phyloP scores from a whole-genome alignment of 2,113 vertebrate genomes.

The Mystacornis crossleyi region DNA sequence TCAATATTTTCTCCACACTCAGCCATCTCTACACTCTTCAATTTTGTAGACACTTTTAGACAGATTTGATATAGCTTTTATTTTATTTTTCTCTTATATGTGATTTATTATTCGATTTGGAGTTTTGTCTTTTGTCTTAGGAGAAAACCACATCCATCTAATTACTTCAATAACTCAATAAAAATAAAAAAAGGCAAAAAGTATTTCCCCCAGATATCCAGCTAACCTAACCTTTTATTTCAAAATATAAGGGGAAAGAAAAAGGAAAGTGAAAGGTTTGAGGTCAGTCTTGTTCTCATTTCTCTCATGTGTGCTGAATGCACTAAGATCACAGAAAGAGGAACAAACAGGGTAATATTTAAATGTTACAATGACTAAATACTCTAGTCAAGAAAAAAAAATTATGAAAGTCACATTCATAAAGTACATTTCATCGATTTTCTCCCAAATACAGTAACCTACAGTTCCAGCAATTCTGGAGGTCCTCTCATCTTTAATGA shows the following conservation, averaged over 20 bases:
- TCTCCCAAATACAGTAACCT: neutral
- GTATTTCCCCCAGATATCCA: neutral
- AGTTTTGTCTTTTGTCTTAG: slow-evolving; percentile 16
- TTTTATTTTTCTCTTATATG: slow-evolving; percentile 48
- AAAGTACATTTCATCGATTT: neutral
- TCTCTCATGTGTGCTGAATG: no score
- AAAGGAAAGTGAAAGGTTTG: neutral
- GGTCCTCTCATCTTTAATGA: neutral
- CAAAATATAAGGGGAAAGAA: slow-evolving; percentile 11
- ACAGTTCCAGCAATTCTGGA: neutral
- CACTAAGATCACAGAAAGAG: accelerated
- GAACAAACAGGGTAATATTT: neutral
- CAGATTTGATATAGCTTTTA: slow-evolving; percentile 59
- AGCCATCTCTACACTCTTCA: slow-evolving; percentile 19
- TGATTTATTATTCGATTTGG: slow-evolving; percentile 56
- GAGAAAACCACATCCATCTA: neutral
- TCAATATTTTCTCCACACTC: slow-evolving; percentile 59
- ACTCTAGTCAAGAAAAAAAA: neutral
- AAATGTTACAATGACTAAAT: neutral
- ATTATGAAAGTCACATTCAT: neutral
- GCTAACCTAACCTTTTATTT: neutral
- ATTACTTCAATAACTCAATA: slow-evolving; percentile 49
- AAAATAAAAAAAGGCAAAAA: neutral
- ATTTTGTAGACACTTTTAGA: slow-evolving; percentile 49
- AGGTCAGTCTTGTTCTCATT: neutral